Evolutionary conservation across 2,888 invertebrate genomes (phyloP).

Genomic region (Phortica okadai): DNA sequence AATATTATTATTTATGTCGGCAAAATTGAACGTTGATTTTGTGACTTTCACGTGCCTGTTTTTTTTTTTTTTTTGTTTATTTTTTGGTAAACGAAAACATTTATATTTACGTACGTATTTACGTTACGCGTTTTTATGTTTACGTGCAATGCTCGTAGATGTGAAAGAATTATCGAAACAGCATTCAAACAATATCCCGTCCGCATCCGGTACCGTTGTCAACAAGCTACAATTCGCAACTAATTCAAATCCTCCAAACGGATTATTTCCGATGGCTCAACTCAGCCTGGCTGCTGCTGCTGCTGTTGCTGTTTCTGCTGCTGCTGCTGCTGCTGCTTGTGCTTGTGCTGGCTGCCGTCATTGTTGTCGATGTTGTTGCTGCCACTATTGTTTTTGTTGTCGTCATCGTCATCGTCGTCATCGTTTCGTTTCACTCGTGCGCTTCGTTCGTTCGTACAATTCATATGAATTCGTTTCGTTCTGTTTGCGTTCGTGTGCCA

Average conservation of each 20-base stretch:
- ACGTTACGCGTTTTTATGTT: not conserved
- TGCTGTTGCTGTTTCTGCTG: not conserved
- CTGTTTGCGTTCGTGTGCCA: not conserved
- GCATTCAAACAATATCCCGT: conserved; percentile 41
- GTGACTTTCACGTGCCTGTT: too few relatives aligned
- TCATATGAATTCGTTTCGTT: not conserved
- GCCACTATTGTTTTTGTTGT: not conserved
- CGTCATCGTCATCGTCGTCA: not conserved
- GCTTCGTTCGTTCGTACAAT: not conserved
- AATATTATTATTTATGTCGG: too few relatives aligned
- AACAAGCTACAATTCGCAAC: conserved; percentile 73
- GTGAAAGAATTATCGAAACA: not conserved
- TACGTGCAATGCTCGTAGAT: not conserved
- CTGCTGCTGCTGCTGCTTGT: conserved; percentile 25
- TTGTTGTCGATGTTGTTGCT: not conserved
- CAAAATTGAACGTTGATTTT: too few relatives aligned
- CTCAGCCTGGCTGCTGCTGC: conserved; percentile 35
- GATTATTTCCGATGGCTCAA: conserved; percentile 63
- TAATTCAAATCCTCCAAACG: conserved; percentile 72
- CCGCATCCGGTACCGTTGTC: conserved; percentile 73
- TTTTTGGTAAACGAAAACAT: too few relatives aligned
- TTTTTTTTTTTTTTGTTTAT: too few relatives aligned
- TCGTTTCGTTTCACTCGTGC: not conserved
- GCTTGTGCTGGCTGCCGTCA: not conserved
- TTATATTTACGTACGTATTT: not conserved